These are phyloP conservation scores for Cepaea nemoralis DNA, from an alignment of 1,140 invertebrate genomes.

Conservation along the genomic window DNA sequence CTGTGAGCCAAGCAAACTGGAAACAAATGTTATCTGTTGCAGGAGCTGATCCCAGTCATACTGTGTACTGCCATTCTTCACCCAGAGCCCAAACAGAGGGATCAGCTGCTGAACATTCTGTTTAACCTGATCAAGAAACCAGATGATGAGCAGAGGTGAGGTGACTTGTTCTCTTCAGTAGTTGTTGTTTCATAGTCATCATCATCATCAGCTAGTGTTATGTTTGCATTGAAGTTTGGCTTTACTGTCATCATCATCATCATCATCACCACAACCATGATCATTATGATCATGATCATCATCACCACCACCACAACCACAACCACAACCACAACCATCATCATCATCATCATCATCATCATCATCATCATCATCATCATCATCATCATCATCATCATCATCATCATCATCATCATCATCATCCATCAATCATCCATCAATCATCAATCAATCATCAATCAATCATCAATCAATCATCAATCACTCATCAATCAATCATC, in stretches of 20 bases:
- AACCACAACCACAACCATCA: no score
- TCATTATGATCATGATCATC: no score
- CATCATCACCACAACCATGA: no score
- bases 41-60: constrained; percentile 82
- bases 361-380: neutral
- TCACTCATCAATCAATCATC: no score
- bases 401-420: neutral
- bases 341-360: neutral
- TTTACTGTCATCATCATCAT: no score
- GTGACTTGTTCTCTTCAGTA: neutral
- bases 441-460: no score
- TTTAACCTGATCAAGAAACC: constrained; percentile 85
- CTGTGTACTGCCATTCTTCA: constrained; percentile 79
- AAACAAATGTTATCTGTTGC: constrained; percentile 40
- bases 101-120: constrained; percentile 79
- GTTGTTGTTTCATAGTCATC: no score
- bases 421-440: no score
- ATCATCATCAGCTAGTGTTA: neutral
- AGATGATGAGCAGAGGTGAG: constrained; percentile 78
- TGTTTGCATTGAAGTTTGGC: neutral
- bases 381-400: neutral
- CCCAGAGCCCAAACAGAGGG: constrained; percentile 76
- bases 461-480: no score
- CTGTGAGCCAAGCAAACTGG: no score
- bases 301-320: no score